A percentile compares a stretch with the other conserved stretches of the same genome.
Evolutionary conservation across 1,140 invertebrate species (phyloP).

Genomic region (Lamellibrachia luymesi): DNA sequence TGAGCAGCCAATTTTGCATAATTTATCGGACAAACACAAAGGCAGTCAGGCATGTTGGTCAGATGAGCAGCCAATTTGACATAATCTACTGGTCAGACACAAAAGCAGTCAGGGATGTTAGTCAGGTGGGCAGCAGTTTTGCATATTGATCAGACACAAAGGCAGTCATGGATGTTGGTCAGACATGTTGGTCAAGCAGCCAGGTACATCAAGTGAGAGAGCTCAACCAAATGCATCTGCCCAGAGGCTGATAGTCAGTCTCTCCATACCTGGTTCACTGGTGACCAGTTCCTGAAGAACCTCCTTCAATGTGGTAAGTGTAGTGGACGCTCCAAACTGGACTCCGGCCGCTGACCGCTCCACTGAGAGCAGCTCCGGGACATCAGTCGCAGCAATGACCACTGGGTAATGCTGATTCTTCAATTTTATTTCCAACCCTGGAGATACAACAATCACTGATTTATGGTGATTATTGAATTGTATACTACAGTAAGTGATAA

Average conservation of each 20-base stretch:
- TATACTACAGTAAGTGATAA: neutral
- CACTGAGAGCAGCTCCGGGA: constrained; percentile 67
- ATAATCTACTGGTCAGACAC: neutral
- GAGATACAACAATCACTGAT: constrained; percentile 20
- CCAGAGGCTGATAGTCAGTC: neutral
- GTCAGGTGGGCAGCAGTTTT: neutral
- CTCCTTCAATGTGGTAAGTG: constrained; percentile 72
- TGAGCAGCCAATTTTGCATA: neutral
- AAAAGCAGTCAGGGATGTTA: neutral
- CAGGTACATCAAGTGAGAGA: neutral
- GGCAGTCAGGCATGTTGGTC: neutral
- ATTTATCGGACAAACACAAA: neutral
- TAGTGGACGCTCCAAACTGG: constrained; percentile 76
- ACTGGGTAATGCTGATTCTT: constrained; percentile 80
- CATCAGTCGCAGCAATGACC: constrained; percentile 73
- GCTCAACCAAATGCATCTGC: neutral
- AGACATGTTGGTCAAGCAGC: neutral
- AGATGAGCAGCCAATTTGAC: neutral
- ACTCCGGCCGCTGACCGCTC: constrained; percentile 61
- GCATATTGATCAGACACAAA: neutral
- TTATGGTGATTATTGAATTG: neutral
- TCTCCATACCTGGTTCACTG: constrained; percentile 59
- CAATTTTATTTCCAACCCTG: constrained; percentile 80
- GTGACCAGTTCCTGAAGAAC: constrained; percentile 58
- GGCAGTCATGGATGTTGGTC: neutral